A percentile compares a stretch with the other conserved stretches of the same genome.
Evolutionary conservation across 2,797 vertebrate species (phyloP).

Genomic region (Picus viridis): DNA sequence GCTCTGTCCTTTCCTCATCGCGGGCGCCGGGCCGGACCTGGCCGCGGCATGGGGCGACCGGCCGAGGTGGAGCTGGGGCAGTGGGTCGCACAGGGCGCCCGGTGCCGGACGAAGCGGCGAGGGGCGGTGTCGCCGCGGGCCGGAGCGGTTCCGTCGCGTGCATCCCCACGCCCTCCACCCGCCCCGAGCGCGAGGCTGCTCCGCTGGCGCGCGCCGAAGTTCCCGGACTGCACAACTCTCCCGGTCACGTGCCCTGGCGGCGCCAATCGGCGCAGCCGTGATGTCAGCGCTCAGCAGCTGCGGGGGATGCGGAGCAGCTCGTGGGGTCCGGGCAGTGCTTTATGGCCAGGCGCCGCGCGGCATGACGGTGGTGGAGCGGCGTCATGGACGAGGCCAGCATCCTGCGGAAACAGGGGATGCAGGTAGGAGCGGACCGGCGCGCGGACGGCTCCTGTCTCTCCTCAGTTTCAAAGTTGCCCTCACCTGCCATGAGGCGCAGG

Average conservation of each 20-base stretch:
- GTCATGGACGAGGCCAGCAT: slow-evolving; percentile 94
- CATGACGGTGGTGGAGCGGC: slow-evolving; percentile 68
- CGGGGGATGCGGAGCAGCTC: slow-evolving; percentile 88
- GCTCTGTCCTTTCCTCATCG: neutral
- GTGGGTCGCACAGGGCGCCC: too few relatives aligned
- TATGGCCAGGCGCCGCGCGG: slow-evolving; percentile 83
- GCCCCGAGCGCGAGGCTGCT: neutral
- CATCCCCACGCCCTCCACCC: too few relatives aligned
- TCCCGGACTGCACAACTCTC: slow-evolving; percentile 86
- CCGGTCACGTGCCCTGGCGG: slow-evolving; percentile 88
- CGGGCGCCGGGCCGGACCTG: too few relatives aligned
- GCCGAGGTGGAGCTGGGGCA: neutral
- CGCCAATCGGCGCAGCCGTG: slow-evolving; percentile 94
- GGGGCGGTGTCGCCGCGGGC: neutral
- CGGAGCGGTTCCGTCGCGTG: too few relatives aligned
- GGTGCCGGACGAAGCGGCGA: too few relatives aligned
- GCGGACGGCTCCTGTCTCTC: neutral
- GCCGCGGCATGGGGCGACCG: neutral
- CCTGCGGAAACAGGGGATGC: slow-evolving; percentile 91
- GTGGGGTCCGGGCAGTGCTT: slow-evolving; percentile 81
- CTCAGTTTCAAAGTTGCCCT: neutral
- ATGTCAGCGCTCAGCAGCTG: slow-evolving; percentile 94
- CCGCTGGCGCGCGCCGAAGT: slow-evolving; percentile 82
- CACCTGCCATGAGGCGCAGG: neutral
- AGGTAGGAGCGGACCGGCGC: slow-evolving; percentile 82